Conservation (phyloP, 1,140 invertebrate genomes). For the Zaprionus capensis region DNA sequence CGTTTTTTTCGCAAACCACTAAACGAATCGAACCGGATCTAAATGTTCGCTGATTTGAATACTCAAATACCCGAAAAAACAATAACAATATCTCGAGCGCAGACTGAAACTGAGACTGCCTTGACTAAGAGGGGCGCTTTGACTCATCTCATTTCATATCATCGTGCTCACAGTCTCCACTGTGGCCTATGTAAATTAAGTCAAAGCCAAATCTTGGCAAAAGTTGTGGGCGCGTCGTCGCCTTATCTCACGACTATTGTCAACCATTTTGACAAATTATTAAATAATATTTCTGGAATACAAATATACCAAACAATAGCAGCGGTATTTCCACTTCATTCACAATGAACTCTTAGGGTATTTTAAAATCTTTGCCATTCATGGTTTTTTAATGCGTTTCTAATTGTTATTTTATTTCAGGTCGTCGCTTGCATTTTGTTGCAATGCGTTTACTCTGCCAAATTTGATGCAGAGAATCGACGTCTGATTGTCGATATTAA, state of each 20-base stretch:
- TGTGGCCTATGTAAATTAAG: slow-evolving; percentile 64
- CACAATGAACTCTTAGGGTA: neutral
- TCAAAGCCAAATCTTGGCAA: slow-evolving; percentile 24
- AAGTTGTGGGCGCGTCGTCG: slow-evolving; percentile 41
- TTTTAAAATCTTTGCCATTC: neutral
- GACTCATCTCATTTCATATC: slow-evolving; percentile 53
- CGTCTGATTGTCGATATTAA: slow-evolving; percentile 87
- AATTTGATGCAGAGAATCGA: slow-evolving; percentile 81
- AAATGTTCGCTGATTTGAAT: slow-evolving; percentile 68
- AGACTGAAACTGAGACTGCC: slow-evolving; percentile 28
- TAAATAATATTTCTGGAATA: slow-evolving; percentile 8
- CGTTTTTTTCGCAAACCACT: slow-evolving; percentile 47
- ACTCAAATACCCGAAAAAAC: slow-evolving; percentile 44
- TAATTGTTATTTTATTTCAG: slow-evolving; percentile 37
- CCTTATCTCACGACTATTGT: neutral
- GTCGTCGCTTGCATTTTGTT: slow-evolving; percentile 80
- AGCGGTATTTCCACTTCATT: neutral
- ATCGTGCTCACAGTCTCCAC: neutral
- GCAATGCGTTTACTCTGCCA: slow-evolving; percentile 82
- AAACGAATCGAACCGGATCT: slow-evolving; percentile 75
- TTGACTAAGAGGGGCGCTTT: slow-evolving; percentile 32
- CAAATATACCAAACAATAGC: neutral
- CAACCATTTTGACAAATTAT: neutral
- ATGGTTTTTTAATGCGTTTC: slow-evolving; percentile 23
- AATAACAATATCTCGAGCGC: slow-evolving; percentile 17